Percentiles rank a stretch among this genome's conserved stretches.
Evolutionary conservation across 2,888 invertebrate genomes (phyloP).

Genomic region (Nemotelus nigrinus): DNA sequence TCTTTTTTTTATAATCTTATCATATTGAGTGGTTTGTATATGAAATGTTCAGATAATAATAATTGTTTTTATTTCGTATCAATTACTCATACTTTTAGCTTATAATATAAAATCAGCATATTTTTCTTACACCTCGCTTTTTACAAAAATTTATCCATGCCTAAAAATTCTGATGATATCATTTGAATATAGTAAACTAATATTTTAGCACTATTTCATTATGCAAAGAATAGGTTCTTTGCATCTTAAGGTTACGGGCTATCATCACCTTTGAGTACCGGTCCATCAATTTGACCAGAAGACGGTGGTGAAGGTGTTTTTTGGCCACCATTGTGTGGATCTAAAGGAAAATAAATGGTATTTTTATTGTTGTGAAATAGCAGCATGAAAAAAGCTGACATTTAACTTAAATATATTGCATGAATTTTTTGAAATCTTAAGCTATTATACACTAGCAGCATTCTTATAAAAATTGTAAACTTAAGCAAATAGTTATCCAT

Average conservation of each 20-base stretch:
- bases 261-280: constrained; percentile 63
- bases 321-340: constrained; percentile 50
- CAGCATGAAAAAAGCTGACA: too few relatives aligned
- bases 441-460: neutral
- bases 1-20: neutral
- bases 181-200: constrained; percentile 3
- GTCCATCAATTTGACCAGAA: constrained; percentile 62
- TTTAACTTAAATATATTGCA: neutral
- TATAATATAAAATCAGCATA: neutral
- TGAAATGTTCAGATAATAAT: constrained; percentile 7
- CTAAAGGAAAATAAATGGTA: constrained; percentile 37
- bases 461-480: too few relatives aligned
- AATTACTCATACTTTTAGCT: constrained; percentile 12
- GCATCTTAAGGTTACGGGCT: constrained; percentile 50
- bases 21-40: neutral
- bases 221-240: neutral
- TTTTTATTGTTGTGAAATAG: too few relatives aligned
- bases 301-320: constrained; percentile 52
- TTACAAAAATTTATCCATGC: constrained; percentile 7
- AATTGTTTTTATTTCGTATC: neutral
- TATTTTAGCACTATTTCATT: constrained; percentile 2
- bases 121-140: neutral
- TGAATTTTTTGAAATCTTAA: neutral
- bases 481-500: too few relatives aligned
- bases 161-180: constrained; percentile 19